Conservation (phyloP, 1,140 invertebrate species). For the Drosophila pectinifera region DNA sequence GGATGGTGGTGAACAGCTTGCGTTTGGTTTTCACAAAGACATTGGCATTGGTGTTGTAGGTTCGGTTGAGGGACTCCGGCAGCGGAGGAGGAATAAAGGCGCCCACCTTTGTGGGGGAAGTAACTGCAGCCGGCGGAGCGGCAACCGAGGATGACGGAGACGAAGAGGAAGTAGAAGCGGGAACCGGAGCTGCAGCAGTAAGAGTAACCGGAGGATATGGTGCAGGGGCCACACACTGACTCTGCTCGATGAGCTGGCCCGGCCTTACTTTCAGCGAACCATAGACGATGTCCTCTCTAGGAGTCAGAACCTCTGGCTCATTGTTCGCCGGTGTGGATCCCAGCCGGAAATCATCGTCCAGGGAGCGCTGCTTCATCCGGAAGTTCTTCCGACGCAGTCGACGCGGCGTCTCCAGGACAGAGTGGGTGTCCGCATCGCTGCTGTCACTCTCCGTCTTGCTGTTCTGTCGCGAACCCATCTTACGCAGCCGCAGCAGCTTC, state of each 20-base stretch:
- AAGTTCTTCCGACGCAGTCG: conserved; percentile 80
- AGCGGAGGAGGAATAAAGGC: conserved; percentile 66
- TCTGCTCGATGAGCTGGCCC: conserved; percentile 81
- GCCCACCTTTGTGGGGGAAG: conserved; percentile 13
- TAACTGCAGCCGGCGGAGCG: not conserved
- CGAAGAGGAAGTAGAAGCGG: not conserved
- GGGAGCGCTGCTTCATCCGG: conserved; percentile 74
- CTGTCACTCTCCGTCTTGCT: conserved; percentile 85
- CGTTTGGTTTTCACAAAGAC: conserved; percentile 91
- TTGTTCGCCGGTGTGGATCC: conserved; percentile 21
- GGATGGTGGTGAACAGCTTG: conserved; percentile 90
- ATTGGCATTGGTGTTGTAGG: conserved; percentile 83
- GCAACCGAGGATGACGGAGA: not conserved
- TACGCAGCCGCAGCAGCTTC: conserved; percentile 81
- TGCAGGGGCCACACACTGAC: conserved; percentile 50
- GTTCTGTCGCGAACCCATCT: conserved; percentile 83
- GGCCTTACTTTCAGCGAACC: conserved; percentile 76
- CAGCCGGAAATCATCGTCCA: conserved; percentile 76
- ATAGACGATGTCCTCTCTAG: conserved; percentile 67
- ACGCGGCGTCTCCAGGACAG: conserved; percentile 81
- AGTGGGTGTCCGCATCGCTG: conserved; percentile 85
- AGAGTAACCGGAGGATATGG: no score
- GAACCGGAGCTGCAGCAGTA: not conserved
- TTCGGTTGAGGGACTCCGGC: conserved; percentile 82
- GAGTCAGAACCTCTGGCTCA: conserved; percentile 12